Evolutionary conservation across 2,797 vertebrate genomes (phyloP).

Genomic region (Ispidina picta): DNA sequence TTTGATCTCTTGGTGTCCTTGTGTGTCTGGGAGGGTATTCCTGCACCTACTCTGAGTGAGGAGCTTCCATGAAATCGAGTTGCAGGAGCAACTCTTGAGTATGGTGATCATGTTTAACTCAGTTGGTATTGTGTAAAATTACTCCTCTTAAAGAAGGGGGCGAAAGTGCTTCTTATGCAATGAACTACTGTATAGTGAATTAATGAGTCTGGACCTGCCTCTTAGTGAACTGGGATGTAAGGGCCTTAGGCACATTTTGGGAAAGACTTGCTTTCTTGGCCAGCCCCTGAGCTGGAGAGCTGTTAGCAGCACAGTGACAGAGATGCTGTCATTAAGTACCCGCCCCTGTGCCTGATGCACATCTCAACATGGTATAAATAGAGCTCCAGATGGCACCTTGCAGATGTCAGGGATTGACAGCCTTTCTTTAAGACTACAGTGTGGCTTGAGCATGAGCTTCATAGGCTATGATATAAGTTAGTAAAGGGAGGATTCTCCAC

Average conservation of each 20-base stretch:
- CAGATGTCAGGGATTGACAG: constrained; percentile 50
- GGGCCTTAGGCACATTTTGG: neutral
- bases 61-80: neutral
- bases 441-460: constrained; percentile 1
- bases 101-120: neutral
- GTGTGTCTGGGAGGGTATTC: neutral
- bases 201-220: neutral
- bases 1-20: neutral
- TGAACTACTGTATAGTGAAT: neutral
- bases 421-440: neutral
- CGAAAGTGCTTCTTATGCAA: neutral
- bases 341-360: constrained; percentile 32
- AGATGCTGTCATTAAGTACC: constrained; percentile 44
- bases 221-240: neutral
- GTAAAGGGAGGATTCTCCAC: neutral
- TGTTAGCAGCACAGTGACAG: neutral
- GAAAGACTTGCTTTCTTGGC: neutral
- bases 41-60: neutral
- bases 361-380: constrained; percentile 47
- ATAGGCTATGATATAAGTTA: neutral
- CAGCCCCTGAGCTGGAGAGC: neutral
- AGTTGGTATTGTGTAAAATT: neutral
- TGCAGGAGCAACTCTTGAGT: neutral
- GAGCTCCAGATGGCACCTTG: constrained; percentile 58
- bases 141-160: neutral